Evolutionary conservation across 2,888 invertebrate genomes (phyloP).

Genomic region (Euzetes globulus): DNA sequence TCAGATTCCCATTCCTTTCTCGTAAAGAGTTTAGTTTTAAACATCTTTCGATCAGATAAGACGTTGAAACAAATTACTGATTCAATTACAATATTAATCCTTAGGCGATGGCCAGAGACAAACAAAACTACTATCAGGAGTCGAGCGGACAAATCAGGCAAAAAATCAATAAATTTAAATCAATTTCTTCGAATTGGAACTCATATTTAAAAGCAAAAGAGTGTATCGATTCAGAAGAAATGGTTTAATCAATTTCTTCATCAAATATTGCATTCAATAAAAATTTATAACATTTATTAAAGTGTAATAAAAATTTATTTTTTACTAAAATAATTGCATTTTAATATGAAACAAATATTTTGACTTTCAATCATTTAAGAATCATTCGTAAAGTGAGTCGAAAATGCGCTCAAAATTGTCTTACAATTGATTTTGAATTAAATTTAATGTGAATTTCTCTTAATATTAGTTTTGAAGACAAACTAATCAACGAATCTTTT

Average conservation of each 20-base stretch:
- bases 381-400: neutral
- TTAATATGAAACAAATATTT: too few species aligned
- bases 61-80: neutral
- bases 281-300: neutral
- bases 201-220: constrained; percentile 44
- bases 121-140: constrained; percentile 78
- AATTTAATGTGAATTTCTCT: neutral
- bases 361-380: neutral
- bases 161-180: constrained; percentile 73
- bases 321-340: neutral
- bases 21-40: too few species aligned
- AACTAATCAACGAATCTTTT: neutral
- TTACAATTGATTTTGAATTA: neutral
- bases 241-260: neutral
- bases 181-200: constrained; percentile 67
- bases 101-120: constrained; percentile 75
- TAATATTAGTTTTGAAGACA: neutral
- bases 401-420: neutral
- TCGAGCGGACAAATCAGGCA: constrained; percentile 79
- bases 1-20: too few species aligned
- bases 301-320: neutral
- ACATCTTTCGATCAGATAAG: too few species aligned
- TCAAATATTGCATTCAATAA: neutral
- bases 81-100: too few species aligned
- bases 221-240: neutral